A percentile compares a stretch with the other conserved stretches of the same genome.
These are phyloP conservation scores for Phocides pigmalion DNA, from an alignment of 1,140 invertebrate genomes.

Conservation along the genomic window DNA sequence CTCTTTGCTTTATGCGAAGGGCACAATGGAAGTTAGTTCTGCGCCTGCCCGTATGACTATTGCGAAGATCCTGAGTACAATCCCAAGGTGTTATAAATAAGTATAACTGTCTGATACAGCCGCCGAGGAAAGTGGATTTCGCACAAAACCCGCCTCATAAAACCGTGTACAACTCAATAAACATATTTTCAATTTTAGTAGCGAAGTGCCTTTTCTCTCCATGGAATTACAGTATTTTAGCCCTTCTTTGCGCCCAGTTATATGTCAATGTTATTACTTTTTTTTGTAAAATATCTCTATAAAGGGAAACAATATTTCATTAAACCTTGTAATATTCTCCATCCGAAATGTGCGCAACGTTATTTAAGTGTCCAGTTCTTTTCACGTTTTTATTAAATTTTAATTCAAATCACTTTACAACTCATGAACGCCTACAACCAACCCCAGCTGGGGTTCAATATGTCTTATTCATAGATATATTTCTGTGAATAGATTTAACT, in stretches of 20 bases:
- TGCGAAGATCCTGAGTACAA: constrained; percentile 51
- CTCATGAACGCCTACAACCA: no score
- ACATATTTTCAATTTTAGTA: constrained; percentile 69
- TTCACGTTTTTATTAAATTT: no score
- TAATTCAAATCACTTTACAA: no score
- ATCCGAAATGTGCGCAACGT: no score
- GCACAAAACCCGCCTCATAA: constrained; percentile 55
- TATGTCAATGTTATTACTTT: neutral
- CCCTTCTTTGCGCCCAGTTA: constrained; percentile 3
- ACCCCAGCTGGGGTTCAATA: no score
- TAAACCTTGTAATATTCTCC: no score
- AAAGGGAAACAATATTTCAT: no score
- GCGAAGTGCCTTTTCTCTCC: constrained; percentile 14
- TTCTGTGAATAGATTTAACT: no score
- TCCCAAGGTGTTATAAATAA: constrained; percentile 71
- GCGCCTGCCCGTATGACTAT: constrained; percentile 43
- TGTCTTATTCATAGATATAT: no score
- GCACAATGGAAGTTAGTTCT: constrained; percentile 53
- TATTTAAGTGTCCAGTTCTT: no score
- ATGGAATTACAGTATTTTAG: constrained; percentile 19
- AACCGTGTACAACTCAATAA: constrained; percentile 71
- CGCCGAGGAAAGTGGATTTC: constrained; percentile 58
- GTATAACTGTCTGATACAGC: constrained; percentile 72
- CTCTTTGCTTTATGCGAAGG: constrained; percentile 48
- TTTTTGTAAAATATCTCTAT: neutral